Base-by-base conservation (phyloP, 2,113 vertebrate species). In the Sphaerodactylus townsendi region DNA sequence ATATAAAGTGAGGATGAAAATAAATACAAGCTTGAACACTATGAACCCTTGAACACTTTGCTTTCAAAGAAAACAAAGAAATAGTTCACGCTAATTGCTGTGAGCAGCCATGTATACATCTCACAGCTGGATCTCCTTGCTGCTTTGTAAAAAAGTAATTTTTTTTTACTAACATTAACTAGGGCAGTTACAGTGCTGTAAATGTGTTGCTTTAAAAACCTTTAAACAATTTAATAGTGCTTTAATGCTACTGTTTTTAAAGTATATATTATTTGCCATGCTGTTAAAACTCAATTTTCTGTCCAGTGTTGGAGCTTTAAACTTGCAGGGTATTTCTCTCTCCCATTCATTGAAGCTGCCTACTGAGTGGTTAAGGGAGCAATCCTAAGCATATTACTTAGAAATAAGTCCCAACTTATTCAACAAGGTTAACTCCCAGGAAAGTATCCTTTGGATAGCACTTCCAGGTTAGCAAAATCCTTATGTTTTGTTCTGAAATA, bases 161-260 rank as follows among this genome's bases (percentile, higher is more conserved):
- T 2, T 86, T 6, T 75, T 91, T 88, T 69, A 77, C 11, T 41
- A 85, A 86, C 13, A 78, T 75, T 33, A 86, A 1, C n/a, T 3
- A 65, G 84, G 56, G 46, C 23, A 62, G 59, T 62, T 28, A 62
- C 28, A 62, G 5, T 62, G 59, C 59, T 62, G 59, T 62, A 62
- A 25, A 62, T 28, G 59, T 10, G 25, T 62, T 62, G 59, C 59
- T 62, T 62, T 62, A 28, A 62, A 62, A 62, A 62, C 56, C 56
- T 59, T 59, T 59, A 59, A 53, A 59, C 59, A 23, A 28, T 28
- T 28, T 62, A 62, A 62, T 62, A 62, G 59, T 9, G 23, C 23
- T 62, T 62, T 62, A 62, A 62, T 62, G 59, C 59, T 62, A 25
- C 59, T 62, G 28, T 62, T 62, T 62, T 62, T 28, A 62, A 62